These are phyloP conservation scores for Syngnathoides biaculeatus DNA, from an alignment of 2,113 vertebrate species.

Conservation along the genomic window DNA sequence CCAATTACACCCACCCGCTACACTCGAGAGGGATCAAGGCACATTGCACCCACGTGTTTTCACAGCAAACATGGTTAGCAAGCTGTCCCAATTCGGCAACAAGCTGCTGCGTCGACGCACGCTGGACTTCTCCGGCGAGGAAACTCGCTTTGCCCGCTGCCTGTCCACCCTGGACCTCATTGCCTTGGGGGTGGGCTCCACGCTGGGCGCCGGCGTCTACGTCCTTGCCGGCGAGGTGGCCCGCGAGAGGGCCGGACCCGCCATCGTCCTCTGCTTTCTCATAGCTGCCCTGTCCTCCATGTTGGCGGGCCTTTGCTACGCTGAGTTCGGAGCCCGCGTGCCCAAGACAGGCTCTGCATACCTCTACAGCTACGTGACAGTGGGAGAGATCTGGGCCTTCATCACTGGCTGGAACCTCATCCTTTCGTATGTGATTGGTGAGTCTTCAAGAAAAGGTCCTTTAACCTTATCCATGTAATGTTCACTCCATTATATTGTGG, in stretches of 20 bases:
- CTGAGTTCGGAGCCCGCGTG: conserved; percentile 92
- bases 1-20: conserved; percentile 30
- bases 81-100: conserved; percentile 74
- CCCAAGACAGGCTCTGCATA: conserved; percentile 93
- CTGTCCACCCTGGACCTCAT: conserved; percentile 90
- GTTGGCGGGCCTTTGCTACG: conserved; percentile 92
- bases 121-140: conserved; percentile 72
- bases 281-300: conserved; percentile 90
- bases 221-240: conserved; percentile 90
- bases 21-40: conserved; percentile 37
- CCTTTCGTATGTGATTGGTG: conserved; percentile 94
- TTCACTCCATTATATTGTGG: no score
- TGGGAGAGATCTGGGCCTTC: conserved; percentile 97
- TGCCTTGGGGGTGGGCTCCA: conserved; percentile 90
- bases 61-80: conserved; percentile 67
- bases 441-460: neutral
- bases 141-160: conserved; percentile 86
- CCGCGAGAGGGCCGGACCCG: conserved; percentile 85
- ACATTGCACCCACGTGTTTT: conserved; percentile 27
- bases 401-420: conserved; percentile 97
- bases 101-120: conserved; percentile 80
- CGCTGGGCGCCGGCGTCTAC: conserved; percentile 89
- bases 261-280: conserved; percentile 91
- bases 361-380: conserved; percentile 94
- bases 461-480: neutral